These are phyloP conservation scores for Thymelicus lineola DNA, from an alignment of 2,888 invertebrate species.

Conservation along the genomic window DNA sequence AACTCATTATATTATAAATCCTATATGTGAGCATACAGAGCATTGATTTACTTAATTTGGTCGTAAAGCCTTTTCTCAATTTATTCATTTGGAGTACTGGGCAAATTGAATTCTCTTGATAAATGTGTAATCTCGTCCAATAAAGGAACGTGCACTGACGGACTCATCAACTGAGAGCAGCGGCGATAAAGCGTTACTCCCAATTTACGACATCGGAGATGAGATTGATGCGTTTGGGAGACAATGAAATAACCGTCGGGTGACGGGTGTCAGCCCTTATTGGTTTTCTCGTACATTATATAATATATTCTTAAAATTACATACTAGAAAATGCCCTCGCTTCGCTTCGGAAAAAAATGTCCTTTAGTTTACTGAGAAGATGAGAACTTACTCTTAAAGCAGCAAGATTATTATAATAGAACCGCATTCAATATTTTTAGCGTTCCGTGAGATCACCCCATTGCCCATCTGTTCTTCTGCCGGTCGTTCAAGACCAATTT, in stretches of 20 bases:
- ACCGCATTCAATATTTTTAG: too few species aligned
- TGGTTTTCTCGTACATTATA: background rate
- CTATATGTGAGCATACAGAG: background rate
- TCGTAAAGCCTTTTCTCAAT: background rate
- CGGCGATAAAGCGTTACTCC: constrained; percentile 20
- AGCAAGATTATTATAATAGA: too few species aligned
- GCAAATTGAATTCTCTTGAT: background rate
- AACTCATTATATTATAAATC: too few species aligned
- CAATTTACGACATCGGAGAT: constrained; percentile 23
- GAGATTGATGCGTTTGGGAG: constrained; percentile 23
- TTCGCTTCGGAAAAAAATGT: too few species aligned
- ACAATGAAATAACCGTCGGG: constrained; percentile 20
- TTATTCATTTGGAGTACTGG: background rate
- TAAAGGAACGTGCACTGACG: background rate
- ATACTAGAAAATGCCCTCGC: too few species aligned
- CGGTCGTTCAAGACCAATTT: too few species aligned
- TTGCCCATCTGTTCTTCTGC: too few species aligned
- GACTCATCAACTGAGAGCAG: constrained; percentile 15
- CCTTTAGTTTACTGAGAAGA: too few species aligned
- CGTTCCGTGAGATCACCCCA: too few species aligned
- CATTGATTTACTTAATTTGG: background rate
- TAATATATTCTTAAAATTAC: background rate
- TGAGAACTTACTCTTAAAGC: too few species aligned
- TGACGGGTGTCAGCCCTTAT: constrained; percentile 1
- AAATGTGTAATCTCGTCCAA: background rate